Evolutionary conservation across 92 coral and sea anemone genomes (phyloP).

Genomic region (Phenganax marumi): DNA sequence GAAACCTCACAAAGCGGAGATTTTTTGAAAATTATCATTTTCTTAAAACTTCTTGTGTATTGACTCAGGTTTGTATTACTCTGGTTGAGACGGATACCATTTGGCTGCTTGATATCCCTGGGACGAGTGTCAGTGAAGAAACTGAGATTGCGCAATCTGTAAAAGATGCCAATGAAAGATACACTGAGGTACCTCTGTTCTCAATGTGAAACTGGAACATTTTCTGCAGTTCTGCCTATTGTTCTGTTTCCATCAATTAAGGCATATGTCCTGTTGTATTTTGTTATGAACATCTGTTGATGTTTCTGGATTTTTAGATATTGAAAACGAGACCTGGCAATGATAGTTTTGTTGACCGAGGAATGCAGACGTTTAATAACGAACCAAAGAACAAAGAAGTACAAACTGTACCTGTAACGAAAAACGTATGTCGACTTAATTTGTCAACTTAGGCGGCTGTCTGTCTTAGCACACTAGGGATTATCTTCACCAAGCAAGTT

Average conservation of each 20-base stretch:
- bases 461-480: background rate
- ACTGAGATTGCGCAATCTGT: slow-evolving; percentile 71
- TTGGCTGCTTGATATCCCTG: slow-evolving; percentile 93
- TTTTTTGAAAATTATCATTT: background rate
- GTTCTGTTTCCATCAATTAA: too few species aligned
- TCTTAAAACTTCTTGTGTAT: background rate
- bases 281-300: background rate
- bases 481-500: background rate
- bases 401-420: slow-evolving; percentile 74
- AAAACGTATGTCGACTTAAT: slow-evolving; percentile 61
- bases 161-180: slow-evolving; percentile 72
- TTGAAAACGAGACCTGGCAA: slow-evolving; percentile 86
- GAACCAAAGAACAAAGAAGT: slow-evolving; percentile 91
- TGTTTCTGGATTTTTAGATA: slow-evolving; percentile 50
- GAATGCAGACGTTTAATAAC: slow-evolving; percentile 96
- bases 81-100: slow-evolving; percentile 94
- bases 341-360: slow-evolving; percentile 94
- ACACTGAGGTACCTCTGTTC: slow-evolving; percentile 68
- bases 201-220: background rate
- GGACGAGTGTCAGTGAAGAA: slow-evolving; percentile 84
- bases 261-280: background rate
- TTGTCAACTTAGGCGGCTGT: background rate
- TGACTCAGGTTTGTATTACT: slow-evolving; percentile 69
- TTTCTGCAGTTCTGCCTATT: too few species aligned
- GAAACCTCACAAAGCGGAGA: too few species aligned